Base-by-base conservation (phyloP, 1,140 invertebrate genomes). In the Drosophila ogumai region DNA sequence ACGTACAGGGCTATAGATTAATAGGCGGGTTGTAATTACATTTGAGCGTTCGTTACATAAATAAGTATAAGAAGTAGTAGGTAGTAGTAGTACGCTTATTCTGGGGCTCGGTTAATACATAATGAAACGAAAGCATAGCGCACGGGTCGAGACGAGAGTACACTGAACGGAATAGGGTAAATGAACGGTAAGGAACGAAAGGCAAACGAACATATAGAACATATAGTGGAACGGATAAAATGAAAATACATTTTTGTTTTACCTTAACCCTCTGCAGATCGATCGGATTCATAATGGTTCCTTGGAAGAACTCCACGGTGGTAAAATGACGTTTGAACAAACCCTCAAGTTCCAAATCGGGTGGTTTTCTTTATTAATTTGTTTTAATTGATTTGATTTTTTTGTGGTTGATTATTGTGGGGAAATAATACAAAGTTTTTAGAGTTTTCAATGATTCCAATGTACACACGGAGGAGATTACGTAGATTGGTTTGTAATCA, bases 311-410 rank as follows among this genome's bases (percentile, higher is more conserved):
- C 95, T 99, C 98, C 94, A 99, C 98, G 93, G 98, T 99, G 91
- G 98, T 99, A 95, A 99, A 99, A 95, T 99, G 98, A 94, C 98
- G 96, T 95, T 99, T 99, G 95, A 99, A 98, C 92, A 99, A 96
- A 95, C 98, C 98, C 95, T 99, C 98, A 95, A 99, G 95, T 95
- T 99, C 98, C 94, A 99, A 95, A 95, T 99, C 98, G 93, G 96
- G 96, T 93, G 96, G 96, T 94, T 97, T 97, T 95, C 96, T 97
- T 92, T 92, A 71, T 49, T 57, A 56, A 74, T 73, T 90, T 75
- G 75, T 36, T 58, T 38, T 68, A 49, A 54, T 66, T 38, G 57
- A 80, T 76, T 81, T 54, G 41, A 65, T 60, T 55, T 64, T 55
- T 60, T 58, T 34, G n/a, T 40, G 43, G 47, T 79, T 66, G 73